These are phyloP conservation scores for Erebia ligea DNA, from an alignment of 2,888 invertebrate species.

Conservation along the genomic window DNA sequence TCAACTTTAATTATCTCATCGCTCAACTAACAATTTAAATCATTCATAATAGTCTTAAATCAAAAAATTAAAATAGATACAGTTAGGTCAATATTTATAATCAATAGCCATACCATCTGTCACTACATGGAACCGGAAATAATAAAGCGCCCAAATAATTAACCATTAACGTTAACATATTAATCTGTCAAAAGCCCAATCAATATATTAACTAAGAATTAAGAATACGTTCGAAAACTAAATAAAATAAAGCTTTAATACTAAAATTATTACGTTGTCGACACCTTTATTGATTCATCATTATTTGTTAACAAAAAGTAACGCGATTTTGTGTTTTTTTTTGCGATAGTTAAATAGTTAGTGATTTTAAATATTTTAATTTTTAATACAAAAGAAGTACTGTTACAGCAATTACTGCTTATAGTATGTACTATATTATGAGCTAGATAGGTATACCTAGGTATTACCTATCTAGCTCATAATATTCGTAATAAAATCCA, in stretches of 20 bases:
- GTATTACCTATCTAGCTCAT: too few relatives aligned
- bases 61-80: slow-evolving; percentile 19
- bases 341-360: too few relatives aligned
- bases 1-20: background rate
- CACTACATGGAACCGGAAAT: slow-evolving; percentile 72
- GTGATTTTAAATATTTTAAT: too few relatives aligned
- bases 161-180: slow-evolving; percentile 44
- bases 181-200: slow-evolving; percentile 30
- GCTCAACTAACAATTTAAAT: background rate
- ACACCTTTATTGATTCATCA: too few relatives aligned
- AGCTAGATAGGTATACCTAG: too few relatives aligned
- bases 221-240: slow-evolving; percentile 11
- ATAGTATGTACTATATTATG: too few relatives aligned
- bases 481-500: too few relatives aligned
- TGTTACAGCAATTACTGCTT: too few relatives aligned
- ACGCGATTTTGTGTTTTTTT: too few relatives aligned
- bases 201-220: slow-evolving; percentile 41
- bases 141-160: slow-evolving; percentile 60
- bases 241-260: background rate
- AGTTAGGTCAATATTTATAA: slow-evolving; percentile 36
- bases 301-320: background rate
- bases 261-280: too few relatives aligned
- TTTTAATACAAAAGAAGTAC: too few relatives aligned
- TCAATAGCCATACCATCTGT: slow-evolving; percentile 60
- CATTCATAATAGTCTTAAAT: background rate